Evolutionary conservation across 2,113 vertebrate genomes (phyloP).

Genomic region (Cercopithecus mona): DNA sequence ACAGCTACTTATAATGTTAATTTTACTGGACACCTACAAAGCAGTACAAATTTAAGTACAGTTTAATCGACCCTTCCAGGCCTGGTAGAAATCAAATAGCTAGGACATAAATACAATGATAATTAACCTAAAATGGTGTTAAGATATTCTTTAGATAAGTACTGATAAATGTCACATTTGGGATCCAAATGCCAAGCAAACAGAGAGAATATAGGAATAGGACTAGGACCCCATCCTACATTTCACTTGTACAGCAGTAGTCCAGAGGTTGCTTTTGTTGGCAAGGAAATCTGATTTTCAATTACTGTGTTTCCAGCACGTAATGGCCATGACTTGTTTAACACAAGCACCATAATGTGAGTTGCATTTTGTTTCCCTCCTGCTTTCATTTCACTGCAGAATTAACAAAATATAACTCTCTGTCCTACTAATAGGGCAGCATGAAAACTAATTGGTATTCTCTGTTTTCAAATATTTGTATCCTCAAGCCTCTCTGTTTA

Average conservation of each 20-base stretch:
- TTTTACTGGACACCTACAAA: constrained; percentile 84
- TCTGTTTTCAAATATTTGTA: constrained; percentile 76
- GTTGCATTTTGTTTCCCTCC: neutral
- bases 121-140: constrained; percentile 71
- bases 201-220: neutral
- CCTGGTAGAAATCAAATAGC: constrained; percentile 75
- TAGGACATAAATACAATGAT: constrained; percentile 66
- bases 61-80: constrained; percentile 81
- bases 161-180: constrained; percentile 61
- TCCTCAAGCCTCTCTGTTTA: constrained; percentile 72
- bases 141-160: constrained; percentile 36
- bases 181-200: constrained; percentile 28
- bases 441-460: constrained; percentile 81
- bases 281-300: constrained; percentile 58
- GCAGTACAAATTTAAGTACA: constrained; percentile 79
- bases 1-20: constrained; percentile 77
- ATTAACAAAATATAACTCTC: constrained; percentile 64
- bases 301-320: constrained; percentile 38
- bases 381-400: constrained; percentile 45
- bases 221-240: neutral
- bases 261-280: neutral
- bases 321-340: constrained; percentile 28
- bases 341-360: neutral
- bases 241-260: neutral
- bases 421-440: constrained; percentile 59